Evolutionary conservation across 2,797 vertebrate genomes (phyloP), one percentile per base, ranked within the genome.

Genomic region (Valencia hispanica): DNA sequence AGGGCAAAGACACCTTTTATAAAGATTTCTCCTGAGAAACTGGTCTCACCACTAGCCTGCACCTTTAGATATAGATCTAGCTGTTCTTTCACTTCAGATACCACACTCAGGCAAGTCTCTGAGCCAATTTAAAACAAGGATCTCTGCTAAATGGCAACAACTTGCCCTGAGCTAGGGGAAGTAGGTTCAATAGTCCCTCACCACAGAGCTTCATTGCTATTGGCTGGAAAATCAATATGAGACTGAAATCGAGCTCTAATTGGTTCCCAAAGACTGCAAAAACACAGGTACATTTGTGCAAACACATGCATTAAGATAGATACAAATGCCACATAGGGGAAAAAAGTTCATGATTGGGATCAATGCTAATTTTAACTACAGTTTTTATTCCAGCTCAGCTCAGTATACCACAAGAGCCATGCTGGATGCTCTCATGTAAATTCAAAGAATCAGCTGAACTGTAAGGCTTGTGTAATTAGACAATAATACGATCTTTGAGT

Each of bases 191-290:
- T 88, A 88, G 86, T 66, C 68, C 77, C 71, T 88, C 84, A 74
- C 81, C 53, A 75, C 84, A 74, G 55, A 47, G 84, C 86, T 89
- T 89, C 86, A 90, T 88, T 84, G 85, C 87, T 92, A 93, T 92
- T 93, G 93, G 91, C 92, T 89, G 72, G 43, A 72, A 94, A 93
- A 93, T 94, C 93, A 90, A 94, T 94, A 90, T n/a, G 55, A 84
- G 79, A 77, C 79, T 45, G 34, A 85, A 73, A 70, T 84, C 27
- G 73, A 73, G 68, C 74, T 86, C 87, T 93, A 92, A 93, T 91
- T 93, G 89, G 92, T 82, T 92, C 83, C 80, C 70, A 86, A 81
- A 84, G 80, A 89, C 71, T 79, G 83, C 79, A 90, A 57, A 84
- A 80, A 82, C 39, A 82, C 63, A 66, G 63, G 15, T 74, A 81